A percentile compares a stretch with the other conserved stretches of the same genome.
Evolutionary conservation across 2,888 invertebrate species (phyloP).

Genomic region (Drosophila falleni): DNA sequence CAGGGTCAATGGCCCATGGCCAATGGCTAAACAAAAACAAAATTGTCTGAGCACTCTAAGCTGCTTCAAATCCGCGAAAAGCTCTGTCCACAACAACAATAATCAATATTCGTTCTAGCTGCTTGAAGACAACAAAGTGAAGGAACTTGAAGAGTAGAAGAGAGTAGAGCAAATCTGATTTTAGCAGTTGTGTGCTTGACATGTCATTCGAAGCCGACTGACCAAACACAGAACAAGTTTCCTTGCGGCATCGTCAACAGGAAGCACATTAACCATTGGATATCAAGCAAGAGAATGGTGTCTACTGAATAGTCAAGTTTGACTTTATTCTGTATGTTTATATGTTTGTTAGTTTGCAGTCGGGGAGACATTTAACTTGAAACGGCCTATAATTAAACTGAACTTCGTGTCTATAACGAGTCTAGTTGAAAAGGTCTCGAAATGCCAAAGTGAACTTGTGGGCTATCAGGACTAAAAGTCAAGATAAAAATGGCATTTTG

Average conservation of each 20-base stretch:
- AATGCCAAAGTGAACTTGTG: not conserved
- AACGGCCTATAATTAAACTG: slow-evolving; percentile 55
- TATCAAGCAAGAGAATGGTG: slow-evolving; percentile 27
- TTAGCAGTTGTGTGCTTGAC: slow-evolving; percentile 71
- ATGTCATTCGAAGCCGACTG: slow-evolving; percentile 69
- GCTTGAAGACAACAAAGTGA: slow-evolving; percentile 14
- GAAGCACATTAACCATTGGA: slow-evolving; percentile 72
- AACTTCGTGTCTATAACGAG: slow-evolving; percentile 36
- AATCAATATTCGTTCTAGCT: slow-evolving; percentile 66
- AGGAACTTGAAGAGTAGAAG: slow-evolving; percentile 5
- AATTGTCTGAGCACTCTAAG: slow-evolving; percentile 44
- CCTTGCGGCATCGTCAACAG: slow-evolving; percentile 66
- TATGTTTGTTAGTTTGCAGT: slow-evolving; percentile 1
- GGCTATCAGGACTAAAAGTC: not conserved
- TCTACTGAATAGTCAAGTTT: slow-evolving; percentile 41
- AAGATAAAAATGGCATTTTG: not conserved
- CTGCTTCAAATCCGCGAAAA: slow-evolving; percentile 67
- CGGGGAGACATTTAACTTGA: slow-evolving; percentile 57
- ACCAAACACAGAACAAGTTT: slow-evolving; percentile 53
- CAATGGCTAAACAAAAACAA: slow-evolving; percentile 26
- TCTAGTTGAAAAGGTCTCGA: slow-evolving; percentile 26
- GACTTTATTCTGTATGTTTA: slow-evolving; percentile 7
- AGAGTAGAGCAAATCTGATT: slow-evolving; percentile 39
- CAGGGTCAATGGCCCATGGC: slow-evolving; percentile 65
- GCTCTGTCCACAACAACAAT: slow-evolving; percentile 63